Percentiles rank a stretch among this genome's conserved stretches.
Conservation (phyloP, 2,113 vertebrate species). For the Potamarius usumacintae region DNA sequence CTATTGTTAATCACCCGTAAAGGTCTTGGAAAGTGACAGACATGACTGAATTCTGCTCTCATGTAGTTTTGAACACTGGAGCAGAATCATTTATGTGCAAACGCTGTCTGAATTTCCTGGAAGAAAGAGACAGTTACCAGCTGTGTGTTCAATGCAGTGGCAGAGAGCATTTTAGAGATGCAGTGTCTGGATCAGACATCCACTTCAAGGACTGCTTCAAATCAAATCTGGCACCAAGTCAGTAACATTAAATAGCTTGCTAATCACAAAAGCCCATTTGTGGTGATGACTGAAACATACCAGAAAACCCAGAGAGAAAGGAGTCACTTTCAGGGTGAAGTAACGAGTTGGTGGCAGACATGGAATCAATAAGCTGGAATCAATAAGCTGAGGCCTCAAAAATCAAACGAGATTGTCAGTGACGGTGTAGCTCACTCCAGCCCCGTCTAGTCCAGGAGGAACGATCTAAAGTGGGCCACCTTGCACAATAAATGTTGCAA, state of each 20-base stretch:
- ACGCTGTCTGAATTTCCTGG: background rate
- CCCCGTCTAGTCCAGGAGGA: too few relatives aligned
- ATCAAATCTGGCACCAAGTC: background rate
- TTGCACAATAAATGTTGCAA: too few relatives aligned
- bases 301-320: background rate
- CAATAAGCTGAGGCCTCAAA: background rate
- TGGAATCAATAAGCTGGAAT: background rate
- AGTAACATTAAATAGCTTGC: background rate
- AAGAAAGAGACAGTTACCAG: background rate
- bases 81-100: background rate
- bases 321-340: background rate
- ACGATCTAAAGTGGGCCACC: too few relatives aligned
- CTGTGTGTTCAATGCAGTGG: background rate
- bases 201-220: background rate
- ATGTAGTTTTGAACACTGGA: background rate
- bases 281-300: background rate
- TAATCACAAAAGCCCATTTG: background rate
- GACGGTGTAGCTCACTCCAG: too few relatives aligned
- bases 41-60: background rate
- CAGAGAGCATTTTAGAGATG: background rate
- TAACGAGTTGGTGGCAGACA: background rate
- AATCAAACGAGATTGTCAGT: background rate
- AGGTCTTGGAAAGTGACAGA: background rate
- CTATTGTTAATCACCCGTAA: background rate
- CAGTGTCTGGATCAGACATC: background rate